These are phyloP conservation scores for Parnassius mnemosyne DNA, from an alignment of 2,888 invertebrate species.

Conservation along the genomic window DNA sequence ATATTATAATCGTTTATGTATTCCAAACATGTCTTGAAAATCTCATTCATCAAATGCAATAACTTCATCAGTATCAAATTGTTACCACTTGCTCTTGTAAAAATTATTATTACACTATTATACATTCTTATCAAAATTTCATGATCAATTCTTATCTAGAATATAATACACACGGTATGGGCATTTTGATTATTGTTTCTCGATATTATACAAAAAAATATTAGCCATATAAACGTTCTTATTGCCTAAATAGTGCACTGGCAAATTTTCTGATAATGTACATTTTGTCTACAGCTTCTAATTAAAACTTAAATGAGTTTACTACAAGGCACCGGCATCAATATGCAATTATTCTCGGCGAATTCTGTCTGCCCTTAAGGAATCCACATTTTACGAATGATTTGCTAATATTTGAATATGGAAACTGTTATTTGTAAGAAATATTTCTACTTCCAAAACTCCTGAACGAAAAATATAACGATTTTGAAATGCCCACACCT, in stretches of 20 bases:
- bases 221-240: not conserved
- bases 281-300: not conserved
- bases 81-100: conserved; percentile 51
- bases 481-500: conserved; percentile 35
- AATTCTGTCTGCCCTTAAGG: not conserved
- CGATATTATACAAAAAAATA: conserved; percentile 22
- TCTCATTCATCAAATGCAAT: conserved; percentile 59
- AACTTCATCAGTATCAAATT: conserved; percentile 54
- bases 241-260: not conserved
- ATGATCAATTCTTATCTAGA: conserved; percentile 35
- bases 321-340: not conserved
- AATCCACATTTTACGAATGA: too few relatives aligned
- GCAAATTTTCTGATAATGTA: not conserved
- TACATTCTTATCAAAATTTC: conserved; percentile 29
- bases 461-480: too few relatives aligned
- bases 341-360: not conserved
- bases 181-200: conserved; percentile 30
- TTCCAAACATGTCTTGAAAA: conserved; percentile 58
- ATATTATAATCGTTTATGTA: conserved; percentile 51
- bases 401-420: too few relatives aligned
- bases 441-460: too few relatives aligned
- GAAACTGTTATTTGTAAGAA: too few relatives aligned
- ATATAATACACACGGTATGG: conserved; percentile 38
- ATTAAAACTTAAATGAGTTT: not conserved
- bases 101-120: conserved; percentile 35